Conservation (phyloP, 2,888 invertebrate species). For the Lottia scabra region DNA sequence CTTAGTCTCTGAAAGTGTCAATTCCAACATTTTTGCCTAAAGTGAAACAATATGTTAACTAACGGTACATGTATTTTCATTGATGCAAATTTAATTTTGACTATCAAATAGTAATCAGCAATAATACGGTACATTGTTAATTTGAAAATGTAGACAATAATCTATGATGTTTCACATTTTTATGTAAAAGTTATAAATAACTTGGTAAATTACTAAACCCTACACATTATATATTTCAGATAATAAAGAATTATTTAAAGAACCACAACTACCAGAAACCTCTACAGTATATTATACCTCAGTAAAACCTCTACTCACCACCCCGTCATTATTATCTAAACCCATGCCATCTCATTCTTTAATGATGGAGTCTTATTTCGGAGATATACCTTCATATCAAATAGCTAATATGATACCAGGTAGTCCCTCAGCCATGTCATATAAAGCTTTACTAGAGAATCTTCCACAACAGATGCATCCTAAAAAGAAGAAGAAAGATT, state of each 20-base stretch:
- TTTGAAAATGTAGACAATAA: too few species aligned
- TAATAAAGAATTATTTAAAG: background rate
- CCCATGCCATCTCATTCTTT: conserved; percentile 20
- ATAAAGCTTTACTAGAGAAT: conserved; percentile 53
- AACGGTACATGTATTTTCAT: too few species aligned
- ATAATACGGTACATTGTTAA: too few species aligned
- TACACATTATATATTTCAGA: background rate
- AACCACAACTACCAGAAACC: conserved; percentile 21
- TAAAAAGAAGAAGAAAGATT: conserved; percentile 30
- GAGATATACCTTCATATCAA: conserved; percentile 45
- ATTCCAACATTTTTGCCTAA: too few species aligned
- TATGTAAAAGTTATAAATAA: too few species aligned
- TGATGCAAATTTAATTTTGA: too few species aligned
- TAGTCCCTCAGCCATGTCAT: conserved; percentile 59
- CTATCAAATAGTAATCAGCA: too few species aligned
- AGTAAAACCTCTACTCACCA: conserved; percentile 37
- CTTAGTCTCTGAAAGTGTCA: too few species aligned
- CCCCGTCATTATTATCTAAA: conserved; percentile 23
- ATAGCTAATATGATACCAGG: conserved; percentile 51
- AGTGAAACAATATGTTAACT: too few species aligned
- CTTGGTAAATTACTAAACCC: too few species aligned
- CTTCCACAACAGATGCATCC: conserved; percentile 55
- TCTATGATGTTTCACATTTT: too few species aligned
- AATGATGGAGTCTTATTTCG: conserved; percentile 39
- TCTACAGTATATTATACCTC: conserved; percentile 41